Percentiles rank a stretch among this genome's conserved stretches.
phyloP scores from a whole-genome alignment of 2,888 invertebrate genomes.

The Pollenia labialis region DNA sequence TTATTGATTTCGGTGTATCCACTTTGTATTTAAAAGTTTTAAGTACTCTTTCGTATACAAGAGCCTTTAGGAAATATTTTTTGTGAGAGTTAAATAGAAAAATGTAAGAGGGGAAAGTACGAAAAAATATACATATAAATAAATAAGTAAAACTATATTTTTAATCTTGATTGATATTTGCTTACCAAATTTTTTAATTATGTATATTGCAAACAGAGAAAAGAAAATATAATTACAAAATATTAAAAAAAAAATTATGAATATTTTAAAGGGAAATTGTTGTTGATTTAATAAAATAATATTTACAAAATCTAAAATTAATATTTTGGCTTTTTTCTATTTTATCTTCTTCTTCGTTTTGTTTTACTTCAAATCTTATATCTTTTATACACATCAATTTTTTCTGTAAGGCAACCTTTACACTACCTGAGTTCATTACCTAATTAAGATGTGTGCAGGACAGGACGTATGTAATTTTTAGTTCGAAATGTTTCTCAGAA shows the following conservation, averaged over 20 bases:
- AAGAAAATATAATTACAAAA: constrained; percentile 38
- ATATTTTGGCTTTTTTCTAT: constrained; percentile 43
- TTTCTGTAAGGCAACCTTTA: not conserved
- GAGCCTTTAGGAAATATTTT: constrained; percentile 38
- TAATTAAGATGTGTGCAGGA: too few species aligned
- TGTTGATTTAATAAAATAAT: constrained; percentile 17
- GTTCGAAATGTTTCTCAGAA: too few species aligned
- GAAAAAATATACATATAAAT: constrained; percentile 53
- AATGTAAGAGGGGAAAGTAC: not conserved
- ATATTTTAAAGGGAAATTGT: constrained; percentile 24
- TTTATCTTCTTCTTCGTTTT: constrained; percentile 29
- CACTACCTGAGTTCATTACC: too few species aligned
- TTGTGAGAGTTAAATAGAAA: not conserved
- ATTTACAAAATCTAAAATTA: constrained; percentile 42
- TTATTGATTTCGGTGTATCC: not conserved
- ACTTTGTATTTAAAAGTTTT: too few species aligned
- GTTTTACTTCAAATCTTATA: constrained; percentile 23
- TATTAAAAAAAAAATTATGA: not conserved
- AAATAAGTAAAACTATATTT: constrained; percentile 64
- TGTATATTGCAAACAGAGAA: constrained; percentile 62
- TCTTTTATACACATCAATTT: constrained; percentile 24
- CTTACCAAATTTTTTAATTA: constrained; percentile 44
- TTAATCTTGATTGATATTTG: constrained; percentile 22
- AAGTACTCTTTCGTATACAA: constrained; percentile 32
- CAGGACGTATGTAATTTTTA: too few species aligned